Percentiles rank a stretch among this genome's conserved stretches.
Evolutionary conservation across 2,113 vertebrate species (phyloP).

Genomic region (Lutjanus erythropterus): DNA sequence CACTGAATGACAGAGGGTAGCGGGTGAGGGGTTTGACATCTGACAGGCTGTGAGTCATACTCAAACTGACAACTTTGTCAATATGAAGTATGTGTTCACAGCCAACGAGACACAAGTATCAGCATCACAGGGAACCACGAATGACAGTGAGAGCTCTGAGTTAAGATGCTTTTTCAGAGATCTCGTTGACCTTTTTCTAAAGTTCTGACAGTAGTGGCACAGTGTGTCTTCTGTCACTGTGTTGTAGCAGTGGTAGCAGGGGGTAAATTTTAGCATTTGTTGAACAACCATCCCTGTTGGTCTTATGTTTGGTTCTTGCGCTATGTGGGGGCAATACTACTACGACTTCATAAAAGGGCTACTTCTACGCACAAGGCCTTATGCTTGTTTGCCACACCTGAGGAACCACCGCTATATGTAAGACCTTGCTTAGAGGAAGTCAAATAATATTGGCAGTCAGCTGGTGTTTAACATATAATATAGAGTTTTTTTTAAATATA

Average conservation of each 20-base stretch:
- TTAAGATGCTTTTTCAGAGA: conserved; percentile 15
- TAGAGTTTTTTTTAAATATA: background rate
- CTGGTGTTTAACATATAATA: background rate
- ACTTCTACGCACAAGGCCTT: no score
- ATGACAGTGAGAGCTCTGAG: conserved; percentile 4
- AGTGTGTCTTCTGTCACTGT: no score
- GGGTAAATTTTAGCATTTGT: no score
- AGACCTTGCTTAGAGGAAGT: background rate
- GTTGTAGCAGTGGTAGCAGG: no score
- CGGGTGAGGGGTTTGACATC: conserved; percentile 8
- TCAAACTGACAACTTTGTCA: conserved; percentile 58
- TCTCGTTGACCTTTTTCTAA: conserved; percentile 2
- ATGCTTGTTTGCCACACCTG: no score
- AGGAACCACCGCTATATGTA: no score
- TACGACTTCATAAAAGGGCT: no score
- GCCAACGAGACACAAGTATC: conserved; percentile 43
- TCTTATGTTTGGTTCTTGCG: no score
- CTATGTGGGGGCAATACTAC: no score
- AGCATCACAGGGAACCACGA: conserved; percentile 13
- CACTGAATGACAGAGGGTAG: conserved; percentile 1
- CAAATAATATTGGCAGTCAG: background rate
- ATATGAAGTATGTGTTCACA: conserved; percentile 43
- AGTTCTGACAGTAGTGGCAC: background rate
- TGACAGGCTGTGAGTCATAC: conserved; percentile 51
- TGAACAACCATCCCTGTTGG: no score